Evolutionary conservation across 2,888 invertebrate genomes (phyloP).

Genomic region (Coelinius sp.): DNA sequence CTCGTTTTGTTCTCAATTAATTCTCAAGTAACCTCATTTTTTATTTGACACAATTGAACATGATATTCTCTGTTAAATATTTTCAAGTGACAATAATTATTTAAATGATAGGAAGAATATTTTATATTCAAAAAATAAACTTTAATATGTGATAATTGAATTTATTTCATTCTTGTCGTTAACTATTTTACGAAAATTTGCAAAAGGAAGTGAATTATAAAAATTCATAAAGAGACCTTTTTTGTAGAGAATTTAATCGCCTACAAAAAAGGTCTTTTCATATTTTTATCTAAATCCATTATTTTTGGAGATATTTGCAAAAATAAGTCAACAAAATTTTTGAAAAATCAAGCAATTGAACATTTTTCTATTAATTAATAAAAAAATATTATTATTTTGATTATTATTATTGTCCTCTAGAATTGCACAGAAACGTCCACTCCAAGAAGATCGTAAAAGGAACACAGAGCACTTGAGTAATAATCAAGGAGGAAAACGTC

Average conservation of each 20-base stretch:
- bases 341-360: background rate
- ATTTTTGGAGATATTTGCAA: too few species aligned
- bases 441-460: slow-evolving; percentile 66
- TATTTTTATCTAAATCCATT: too few species aligned
- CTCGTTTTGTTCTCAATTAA: background rate
- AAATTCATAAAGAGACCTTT: too few species aligned
- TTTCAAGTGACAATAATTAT: background rate
- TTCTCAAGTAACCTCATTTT: background rate
- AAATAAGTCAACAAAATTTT: too few species aligned
- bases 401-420: slow-evolving; percentile 46
- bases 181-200: too few species aligned
- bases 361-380: background rate
- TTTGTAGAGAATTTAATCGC: too few species aligned
- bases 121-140: background rate
- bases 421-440: slow-evolving; percentile 61
- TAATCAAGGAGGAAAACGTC: slow-evolving; percentile 61
- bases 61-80: background rate
- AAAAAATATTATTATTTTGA: background rate
- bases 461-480: slow-evolving; percentile 62
- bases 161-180: too few species aligned
- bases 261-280: too few species aligned
- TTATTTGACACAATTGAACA: background rate
- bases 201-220: too few species aligned
- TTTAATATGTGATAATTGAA: too few species aligned
- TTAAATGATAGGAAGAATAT: background rate